Evolutionary conservation across 2,888 invertebrate species (phyloP), one percentile per base, ranked within the genome.

Genomic region (Lysandra coridon): DNA sequence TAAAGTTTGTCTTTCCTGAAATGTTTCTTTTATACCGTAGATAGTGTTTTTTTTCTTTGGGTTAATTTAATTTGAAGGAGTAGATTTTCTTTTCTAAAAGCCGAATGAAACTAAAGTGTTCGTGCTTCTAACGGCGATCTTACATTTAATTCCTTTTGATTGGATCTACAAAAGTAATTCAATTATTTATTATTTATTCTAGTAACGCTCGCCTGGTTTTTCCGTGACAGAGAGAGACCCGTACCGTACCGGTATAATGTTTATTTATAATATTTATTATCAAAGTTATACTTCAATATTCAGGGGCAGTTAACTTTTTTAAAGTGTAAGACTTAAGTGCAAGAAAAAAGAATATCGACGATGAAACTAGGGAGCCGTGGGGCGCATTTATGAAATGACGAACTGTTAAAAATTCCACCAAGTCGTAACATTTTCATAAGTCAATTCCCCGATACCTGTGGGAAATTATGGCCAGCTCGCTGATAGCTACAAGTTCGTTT

Each of bases 371-470:
- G 69, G 69, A 69, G 33, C 33, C 33, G 33, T 69, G 44, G 44
- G 73, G 40, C 73, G 73, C 17, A 73, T 40, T 40, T 73, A n/a
- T 73, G 79, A 81, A 83, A 83, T 83, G 83, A 83, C 82, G 82
- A 83, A 84, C 82, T 82, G 82, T 83, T 83, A 82, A 84, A 69
- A 84, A 84, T 85, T 84, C 82, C 81, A 78, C 79, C 80, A 80
- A 80, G 80, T 80, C 81, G 83, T 83, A 83, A 83, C 82, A 83
- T 83, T 84, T 84, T 83, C 82, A 83, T 80, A 84, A 84, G 85
- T 84, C 84, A 81, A 84, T 84, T 85, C 82, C 82, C 80, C 81
- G 80, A 83, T 84, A 83, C 84, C 85, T 81, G 78, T 60, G 84
- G 84, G 85, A 85, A 85, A 85, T 85, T 84, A 84, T 78, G 80